A percentile compares a stretch with the other conserved stretches of the same genome.
Conservation (phyloP, 2,888 invertebrate species). For the Platycheirus rosarum region DNA sequence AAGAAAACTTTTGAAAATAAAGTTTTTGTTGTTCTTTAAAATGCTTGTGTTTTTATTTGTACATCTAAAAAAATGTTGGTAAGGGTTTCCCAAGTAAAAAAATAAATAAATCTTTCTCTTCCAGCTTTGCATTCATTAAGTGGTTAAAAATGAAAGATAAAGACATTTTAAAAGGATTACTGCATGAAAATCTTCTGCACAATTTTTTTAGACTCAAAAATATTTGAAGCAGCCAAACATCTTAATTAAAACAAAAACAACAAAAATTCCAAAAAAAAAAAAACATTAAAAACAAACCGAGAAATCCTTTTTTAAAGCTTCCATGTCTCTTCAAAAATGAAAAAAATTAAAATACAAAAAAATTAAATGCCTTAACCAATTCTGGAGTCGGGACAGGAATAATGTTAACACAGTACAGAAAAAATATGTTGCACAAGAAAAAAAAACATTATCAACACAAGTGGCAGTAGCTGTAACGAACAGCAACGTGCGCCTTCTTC, state of each 20-base stretch:
- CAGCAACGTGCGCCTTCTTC: slow-evolving; percentile 9
- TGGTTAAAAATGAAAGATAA: no score
- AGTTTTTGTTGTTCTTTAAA: no score
- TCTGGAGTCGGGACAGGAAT: no score
- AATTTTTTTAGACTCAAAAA: background rate
- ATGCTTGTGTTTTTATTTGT: no score
- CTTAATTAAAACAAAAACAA: slow-evolving; percentile 7
- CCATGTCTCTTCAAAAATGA: slow-evolving; percentile 15
- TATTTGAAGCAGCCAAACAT: slow-evolving; percentile 3
- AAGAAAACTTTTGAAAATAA: no score
- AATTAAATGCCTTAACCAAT: slow-evolving; percentile 12
- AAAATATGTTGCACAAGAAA: slow-evolving; percentile 11
- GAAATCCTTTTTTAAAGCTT: slow-evolving; percentile 7
- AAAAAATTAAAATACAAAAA: slow-evolving; percentile 32
- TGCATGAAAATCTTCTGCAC: background rate
- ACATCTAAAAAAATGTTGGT: no score
- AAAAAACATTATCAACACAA: slow-evolving; percentile 50
- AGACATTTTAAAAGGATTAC: background rate
- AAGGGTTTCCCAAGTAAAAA: no score
- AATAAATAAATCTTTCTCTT: no score
- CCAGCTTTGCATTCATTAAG: no score
- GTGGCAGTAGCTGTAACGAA: background rate
- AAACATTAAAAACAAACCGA: background rate
- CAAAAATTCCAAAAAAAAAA: background rate
- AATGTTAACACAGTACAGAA: background rate